Evolutionary conservation across 2,797 vertebrate genomes (phyloP).

Genomic region (Acanthopagrus latus): DNA sequence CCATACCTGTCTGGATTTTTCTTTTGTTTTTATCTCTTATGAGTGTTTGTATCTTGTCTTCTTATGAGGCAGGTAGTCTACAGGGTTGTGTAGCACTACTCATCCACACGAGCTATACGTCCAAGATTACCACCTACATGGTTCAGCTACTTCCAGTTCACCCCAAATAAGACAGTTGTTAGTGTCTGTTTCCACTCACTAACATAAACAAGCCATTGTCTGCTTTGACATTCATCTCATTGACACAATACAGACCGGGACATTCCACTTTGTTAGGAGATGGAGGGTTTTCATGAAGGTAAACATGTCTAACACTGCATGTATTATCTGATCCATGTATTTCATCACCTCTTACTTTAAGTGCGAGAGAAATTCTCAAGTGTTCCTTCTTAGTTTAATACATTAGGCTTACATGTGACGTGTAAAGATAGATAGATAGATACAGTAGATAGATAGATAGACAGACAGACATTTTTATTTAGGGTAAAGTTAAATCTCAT

Average conservation of each 20-base stretch:
- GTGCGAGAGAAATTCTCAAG: neutral
- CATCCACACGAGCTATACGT: conserved; percentile 10
- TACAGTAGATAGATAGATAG: too few relatives aligned
- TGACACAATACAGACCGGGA: conserved; percentile 56
- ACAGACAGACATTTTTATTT: too few relatives aligned
- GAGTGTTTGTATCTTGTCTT: conserved; percentile 7
- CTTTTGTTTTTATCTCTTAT: neutral
- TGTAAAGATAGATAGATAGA: too few relatives aligned
- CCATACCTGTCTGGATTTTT: too few relatives aligned
- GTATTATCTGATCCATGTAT: conserved; percentile 29
- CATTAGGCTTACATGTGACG: too few relatives aligned
- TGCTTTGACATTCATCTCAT: conserved; percentile 27
- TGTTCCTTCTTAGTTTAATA: too few relatives aligned
- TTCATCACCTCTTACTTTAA: conserved; percentile 53
- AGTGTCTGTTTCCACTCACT: conserved; percentile 29
- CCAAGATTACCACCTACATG: conserved; percentile 13
- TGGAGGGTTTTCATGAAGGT: conserved; percentile 46
- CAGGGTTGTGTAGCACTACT: neutral
- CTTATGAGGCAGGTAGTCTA: neutral
- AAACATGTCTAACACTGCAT: conserved; percentile 47
- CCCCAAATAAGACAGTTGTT: conserved; percentile 26
- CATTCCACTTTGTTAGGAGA: conserved; percentile 42
- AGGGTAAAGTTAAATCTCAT: too few relatives aligned
- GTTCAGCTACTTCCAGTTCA: conserved; percentile 29
- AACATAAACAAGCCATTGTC: conserved; percentile 39